phyloP scores from a whole-genome alignment of 2,113 vertebrate species.

The Scopus umbretta region DNA sequence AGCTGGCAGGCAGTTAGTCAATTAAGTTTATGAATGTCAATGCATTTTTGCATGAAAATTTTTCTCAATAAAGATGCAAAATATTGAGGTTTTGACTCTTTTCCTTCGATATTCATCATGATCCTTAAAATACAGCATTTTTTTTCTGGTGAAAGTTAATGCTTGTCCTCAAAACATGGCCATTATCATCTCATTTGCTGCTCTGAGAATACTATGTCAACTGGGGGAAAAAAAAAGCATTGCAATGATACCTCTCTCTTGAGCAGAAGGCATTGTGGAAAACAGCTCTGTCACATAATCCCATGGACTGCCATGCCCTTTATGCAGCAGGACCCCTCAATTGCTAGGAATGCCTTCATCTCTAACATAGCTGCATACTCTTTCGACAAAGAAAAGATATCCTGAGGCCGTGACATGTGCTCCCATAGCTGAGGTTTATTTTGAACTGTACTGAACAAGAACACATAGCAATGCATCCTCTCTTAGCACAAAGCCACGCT shows the following conservation, averaged over 20 bases:
- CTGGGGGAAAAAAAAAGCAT: background rate
- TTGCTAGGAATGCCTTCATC: background rate
- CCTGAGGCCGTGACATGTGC: background rate
- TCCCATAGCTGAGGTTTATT: slow-evolving; percentile 6
- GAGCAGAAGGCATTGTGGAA: background rate
- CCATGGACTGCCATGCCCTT: background rate
- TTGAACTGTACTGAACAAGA: background rate
- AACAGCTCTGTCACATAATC: background rate
- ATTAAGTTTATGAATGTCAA: background rate
- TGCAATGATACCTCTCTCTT: background rate
- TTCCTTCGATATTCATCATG: background rate
- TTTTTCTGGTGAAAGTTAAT: background rate
- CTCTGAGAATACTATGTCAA: background rate
- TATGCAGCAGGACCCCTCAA: background rate
- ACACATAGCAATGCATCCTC: background rate
- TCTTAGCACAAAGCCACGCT: background rate
- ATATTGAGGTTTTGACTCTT: background rate
- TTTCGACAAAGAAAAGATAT: background rate
- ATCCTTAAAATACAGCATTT: background rate
- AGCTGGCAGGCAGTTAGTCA: background rate
- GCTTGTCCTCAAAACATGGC: background rate
- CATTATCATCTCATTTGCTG: background rate
- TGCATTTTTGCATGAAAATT: background rate
- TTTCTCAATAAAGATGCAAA: background rate
- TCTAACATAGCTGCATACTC: background rate